Percentiles rank a stretch among this genome's conserved stretches.
These are phyloP conservation scores for Archocentrus centrarchus DNA, from an alignment of 2,113 vertebrate genomes.

Conservation along the genomic window DNA sequence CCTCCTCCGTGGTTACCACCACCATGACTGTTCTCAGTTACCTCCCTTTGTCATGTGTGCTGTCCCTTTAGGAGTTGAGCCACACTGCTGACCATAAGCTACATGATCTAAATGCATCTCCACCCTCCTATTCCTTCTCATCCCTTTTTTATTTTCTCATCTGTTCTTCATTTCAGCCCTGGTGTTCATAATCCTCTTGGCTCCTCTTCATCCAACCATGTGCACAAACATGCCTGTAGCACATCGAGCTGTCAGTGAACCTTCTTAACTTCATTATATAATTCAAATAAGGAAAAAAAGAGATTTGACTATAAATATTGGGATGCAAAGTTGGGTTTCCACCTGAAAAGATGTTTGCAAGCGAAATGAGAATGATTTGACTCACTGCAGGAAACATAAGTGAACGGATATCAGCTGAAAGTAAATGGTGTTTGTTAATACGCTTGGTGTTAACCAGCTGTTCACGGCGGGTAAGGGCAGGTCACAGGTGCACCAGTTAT, in stretches of 20 bases:
- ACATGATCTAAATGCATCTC: not conserved
- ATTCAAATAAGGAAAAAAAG: not conserved
- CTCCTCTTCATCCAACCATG: not conserved
- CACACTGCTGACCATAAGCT: not conserved
- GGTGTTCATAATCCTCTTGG: not conserved
- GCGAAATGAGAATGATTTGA: not conserved
- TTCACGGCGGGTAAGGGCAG: too few species aligned
- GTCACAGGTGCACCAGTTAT: too few species aligned
- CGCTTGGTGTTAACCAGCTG: not conserved
- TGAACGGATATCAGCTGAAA: not conserved
- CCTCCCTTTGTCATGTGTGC: not conserved
- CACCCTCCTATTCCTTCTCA: not conserved
- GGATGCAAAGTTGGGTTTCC: not conserved
- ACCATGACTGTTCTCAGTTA: not conserved
- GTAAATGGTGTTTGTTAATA: not conserved
- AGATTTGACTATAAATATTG: not conserved
- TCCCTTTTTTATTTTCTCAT: not conserved
- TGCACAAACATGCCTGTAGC: not conserved
- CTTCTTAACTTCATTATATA: not conserved
- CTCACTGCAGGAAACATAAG: not conserved
- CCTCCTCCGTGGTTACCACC: not conserved
- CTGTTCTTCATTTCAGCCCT: not conserved
- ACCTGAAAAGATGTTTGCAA: not conserved
- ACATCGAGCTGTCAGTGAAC: not conserved
- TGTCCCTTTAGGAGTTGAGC: not conserved